Evolutionary conservation across 2,113 vertebrate species (phyloP).

Genomic region (human (Homo sapiens)): DNA sequence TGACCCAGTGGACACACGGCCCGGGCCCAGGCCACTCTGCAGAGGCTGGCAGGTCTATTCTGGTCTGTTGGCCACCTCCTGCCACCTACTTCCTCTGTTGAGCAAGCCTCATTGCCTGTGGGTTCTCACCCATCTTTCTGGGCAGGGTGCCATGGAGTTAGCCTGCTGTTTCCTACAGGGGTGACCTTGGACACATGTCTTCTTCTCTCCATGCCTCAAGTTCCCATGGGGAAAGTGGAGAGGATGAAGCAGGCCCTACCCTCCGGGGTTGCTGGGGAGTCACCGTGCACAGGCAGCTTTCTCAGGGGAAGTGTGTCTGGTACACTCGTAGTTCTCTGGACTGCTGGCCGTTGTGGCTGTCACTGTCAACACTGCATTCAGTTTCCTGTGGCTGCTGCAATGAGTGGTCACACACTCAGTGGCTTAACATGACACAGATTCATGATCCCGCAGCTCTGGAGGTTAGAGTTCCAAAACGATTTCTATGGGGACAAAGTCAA

Average conservation of each 20-base stretch:
- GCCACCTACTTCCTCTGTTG: not conserved
- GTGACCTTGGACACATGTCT: too few relatives aligned
- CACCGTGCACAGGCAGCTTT: accelerated
- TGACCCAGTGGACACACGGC: accelerated
- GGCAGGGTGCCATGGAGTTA: not conserved
- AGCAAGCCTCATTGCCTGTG: too few relatives aligned
- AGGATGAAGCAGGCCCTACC: not conserved
- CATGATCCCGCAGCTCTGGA: too few relatives aligned
- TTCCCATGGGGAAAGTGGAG: not conserved
- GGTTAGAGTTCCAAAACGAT: not conserved
- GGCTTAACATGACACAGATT: not conserved
- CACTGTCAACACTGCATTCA: too few relatives aligned
- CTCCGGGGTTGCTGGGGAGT: not conserved
- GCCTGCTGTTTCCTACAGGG: not conserved
- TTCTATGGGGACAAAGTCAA: not conserved
- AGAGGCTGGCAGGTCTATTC: accelerated
- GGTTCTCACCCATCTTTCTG: too few relatives aligned
- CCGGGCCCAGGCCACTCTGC: not conserved
- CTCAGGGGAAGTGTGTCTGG: not conserved
- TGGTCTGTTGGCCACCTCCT: not conserved
- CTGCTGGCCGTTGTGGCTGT: accelerated
- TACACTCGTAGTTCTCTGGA: not conserved
- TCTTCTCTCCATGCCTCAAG: not conserved
- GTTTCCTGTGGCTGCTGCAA: not conserved
- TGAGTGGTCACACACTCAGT: accelerated